Conservation (phyloP, 2,888 invertebrate genomes). For the Prostheceraeus crozeri region DNA sequence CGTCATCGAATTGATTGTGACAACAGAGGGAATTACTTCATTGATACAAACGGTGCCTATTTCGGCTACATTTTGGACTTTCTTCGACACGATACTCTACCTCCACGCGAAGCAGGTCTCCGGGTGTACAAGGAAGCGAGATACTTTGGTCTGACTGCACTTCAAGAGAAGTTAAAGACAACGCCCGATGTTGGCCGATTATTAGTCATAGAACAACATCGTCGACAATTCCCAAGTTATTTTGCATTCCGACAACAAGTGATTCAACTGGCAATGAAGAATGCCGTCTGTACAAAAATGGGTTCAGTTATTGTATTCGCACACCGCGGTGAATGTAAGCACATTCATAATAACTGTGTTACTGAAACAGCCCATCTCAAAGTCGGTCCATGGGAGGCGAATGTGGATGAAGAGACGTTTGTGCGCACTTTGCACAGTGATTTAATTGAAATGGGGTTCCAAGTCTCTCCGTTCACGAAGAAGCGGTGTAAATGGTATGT, state of each 20-base stretch:
- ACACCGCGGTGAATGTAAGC: conserved; percentile 47
- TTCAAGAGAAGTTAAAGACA: conserved; percentile 46
- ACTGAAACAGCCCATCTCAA: conserved; percentile 48
- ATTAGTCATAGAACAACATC: conserved; percentile 48
- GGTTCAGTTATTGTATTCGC: conserved; percentile 50
- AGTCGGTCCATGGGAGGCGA: conserved; percentile 49
- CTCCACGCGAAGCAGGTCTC: conserved; percentile 46
- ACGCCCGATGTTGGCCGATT: conserved; percentile 46
- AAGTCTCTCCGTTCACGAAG: conserved; percentile 47
- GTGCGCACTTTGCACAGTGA: conserved; percentile 49
- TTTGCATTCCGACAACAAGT: conserved; percentile 42
- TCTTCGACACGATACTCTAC: conserved; percentile 47
- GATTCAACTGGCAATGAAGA: conserved; percentile 48
- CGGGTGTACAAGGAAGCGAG: conserved; percentile 49
- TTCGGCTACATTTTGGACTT: conserved; percentile 51
- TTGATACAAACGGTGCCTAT: conserved; percentile 50
- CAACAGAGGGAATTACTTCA: conserved; percentile 48
- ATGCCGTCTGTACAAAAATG: conserved; percentile 45
- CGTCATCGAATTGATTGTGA: conserved; percentile 50
- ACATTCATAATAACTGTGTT: conserved; percentile 50
- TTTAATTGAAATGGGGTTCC: conserved; percentile 48
- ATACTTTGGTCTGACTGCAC: conserved; percentile 48
- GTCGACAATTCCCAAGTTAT: conserved; percentile 50
- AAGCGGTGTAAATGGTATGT: conserved; percentile 51
- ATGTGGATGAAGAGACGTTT: conserved; percentile 50